phyloP scores from a whole-genome alignment of 2,888 invertebrate species.

The Hemaris fuciformis region DNA sequence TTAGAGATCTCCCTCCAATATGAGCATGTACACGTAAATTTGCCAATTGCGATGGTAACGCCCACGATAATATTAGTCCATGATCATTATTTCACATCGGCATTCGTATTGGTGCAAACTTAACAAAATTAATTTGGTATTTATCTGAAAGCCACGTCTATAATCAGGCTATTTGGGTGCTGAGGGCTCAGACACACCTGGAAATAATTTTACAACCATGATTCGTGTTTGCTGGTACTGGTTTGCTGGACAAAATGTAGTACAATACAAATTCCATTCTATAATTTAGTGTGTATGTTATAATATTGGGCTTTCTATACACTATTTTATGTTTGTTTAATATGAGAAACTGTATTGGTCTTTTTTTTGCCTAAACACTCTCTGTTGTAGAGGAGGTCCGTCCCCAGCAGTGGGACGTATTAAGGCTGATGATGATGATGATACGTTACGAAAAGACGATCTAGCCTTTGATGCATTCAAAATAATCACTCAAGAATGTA shows the following conservation, averaged over 20 bases:
- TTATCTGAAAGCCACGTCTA: conserved; percentile 6
- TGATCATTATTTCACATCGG: conserved; percentile 36
- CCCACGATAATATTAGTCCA: conserved; percentile 42
- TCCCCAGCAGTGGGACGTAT: too few species aligned
- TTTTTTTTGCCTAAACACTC: too few species aligned
- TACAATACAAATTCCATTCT: too few species aligned
- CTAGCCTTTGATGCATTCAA: too few species aligned
- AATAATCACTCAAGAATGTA: too few species aligned
- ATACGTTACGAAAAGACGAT: too few species aligned
- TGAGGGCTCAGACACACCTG: not conserved
- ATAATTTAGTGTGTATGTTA: too few species aligned
- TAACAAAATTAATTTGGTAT: not conserved
- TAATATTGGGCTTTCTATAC: too few species aligned
- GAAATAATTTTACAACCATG: not conserved
- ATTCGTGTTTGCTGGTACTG: not conserved
- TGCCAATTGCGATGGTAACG: conserved; percentile 28
- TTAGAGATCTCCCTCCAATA: not conserved
- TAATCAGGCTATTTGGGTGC: conserved; percentile 15
- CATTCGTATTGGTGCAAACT: conserved; percentile 5
- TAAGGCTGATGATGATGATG: too few species aligned
- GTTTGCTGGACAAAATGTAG: not conserved
- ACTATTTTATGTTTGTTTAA: too few species aligned
- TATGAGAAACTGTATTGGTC: too few species aligned
- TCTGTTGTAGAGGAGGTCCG: too few species aligned
- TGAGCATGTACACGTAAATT: conserved; percentile 18